These are phyloP conservation scores for Pelvicachromis taeniatus DNA, from an alignment of 2,113 vertebrate species.

Conservation along the genomic window DNA sequence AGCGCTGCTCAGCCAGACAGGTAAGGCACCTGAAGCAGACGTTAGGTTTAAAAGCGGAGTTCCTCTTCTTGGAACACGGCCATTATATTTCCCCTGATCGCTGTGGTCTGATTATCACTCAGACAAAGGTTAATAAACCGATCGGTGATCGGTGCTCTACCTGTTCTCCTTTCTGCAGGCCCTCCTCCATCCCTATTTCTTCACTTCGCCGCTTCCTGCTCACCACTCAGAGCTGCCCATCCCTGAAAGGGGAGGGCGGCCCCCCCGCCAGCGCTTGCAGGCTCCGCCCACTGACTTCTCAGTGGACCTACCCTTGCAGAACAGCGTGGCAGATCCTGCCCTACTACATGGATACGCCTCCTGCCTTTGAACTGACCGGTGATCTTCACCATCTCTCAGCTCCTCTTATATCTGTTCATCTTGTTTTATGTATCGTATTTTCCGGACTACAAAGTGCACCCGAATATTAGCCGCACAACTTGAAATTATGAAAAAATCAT, in stretches of 20 bases:
- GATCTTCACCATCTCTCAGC: background rate
- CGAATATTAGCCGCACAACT: too few species aligned
- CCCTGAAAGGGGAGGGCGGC: slow-evolving; percentile 75
- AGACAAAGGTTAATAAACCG: background rate
- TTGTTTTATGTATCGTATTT: background rate
- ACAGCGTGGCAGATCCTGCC: slow-evolving; percentile 76
- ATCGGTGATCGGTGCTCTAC: background rate
- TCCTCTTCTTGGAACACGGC: background rate
- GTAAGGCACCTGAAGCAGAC: slow-evolving; percentile 42
- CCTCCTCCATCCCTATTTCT: slow-evolving; percentile 86
- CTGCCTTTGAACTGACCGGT: slow-evolving; percentile 35
- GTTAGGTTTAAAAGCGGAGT: background rate
- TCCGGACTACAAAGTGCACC: too few species aligned
- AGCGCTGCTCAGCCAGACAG: slow-evolving; percentile 76
- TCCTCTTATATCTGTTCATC: background rate
- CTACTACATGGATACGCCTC: slow-evolving; percentile 61
- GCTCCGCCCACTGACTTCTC: slow-evolving; percentile 77
- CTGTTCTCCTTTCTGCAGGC: slow-evolving; percentile 65
- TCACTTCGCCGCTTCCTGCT: slow-evolving; percentile 82
- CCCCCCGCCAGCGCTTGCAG: slow-evolving; percentile 69
- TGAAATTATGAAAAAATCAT: too few species aligned
- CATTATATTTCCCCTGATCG: background rate
- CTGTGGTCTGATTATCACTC: background rate
- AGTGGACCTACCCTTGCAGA: slow-evolving; percentile 75
- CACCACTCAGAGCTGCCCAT: slow-evolving; percentile 86